Evolutionary conservation across 2,888 invertebrate genomes (phyloP).

Genomic region (Stictocephala bisonia): DNA sequence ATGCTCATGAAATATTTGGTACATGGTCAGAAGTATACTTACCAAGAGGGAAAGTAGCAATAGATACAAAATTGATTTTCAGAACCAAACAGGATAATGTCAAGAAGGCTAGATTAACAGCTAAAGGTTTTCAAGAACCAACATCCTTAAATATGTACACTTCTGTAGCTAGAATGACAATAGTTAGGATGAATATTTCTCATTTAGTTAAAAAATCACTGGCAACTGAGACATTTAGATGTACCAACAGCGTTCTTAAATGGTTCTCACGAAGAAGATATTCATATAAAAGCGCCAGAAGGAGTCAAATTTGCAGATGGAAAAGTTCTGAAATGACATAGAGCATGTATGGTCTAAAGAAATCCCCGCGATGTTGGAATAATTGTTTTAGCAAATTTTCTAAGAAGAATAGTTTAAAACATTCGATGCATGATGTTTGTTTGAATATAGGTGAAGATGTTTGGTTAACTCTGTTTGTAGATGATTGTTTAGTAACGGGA

Average conservation of each 20-base stretch:
- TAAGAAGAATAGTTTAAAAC: background rate
- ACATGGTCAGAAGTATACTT: too few species aligned
- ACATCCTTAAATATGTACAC: too few species aligned
- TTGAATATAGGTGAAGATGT: background rate
- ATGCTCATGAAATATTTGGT: too few species aligned
- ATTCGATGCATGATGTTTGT: background rate
- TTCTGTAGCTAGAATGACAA: too few species aligned
- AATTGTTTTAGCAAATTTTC: background rate
- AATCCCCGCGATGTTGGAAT: background rate
- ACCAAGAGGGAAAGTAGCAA: too few species aligned
- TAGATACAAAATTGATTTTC: too few species aligned
- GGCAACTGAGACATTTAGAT: constrained; percentile 42
- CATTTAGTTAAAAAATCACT: constrained; percentile 36
- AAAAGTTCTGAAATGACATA: background rate
- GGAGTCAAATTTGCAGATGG: background rate
- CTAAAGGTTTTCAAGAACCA: too few species aligned
- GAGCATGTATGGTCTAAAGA: background rate
- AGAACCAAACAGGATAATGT: too few species aligned
- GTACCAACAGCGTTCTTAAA: constrained; percentile 48
- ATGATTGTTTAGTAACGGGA: background rate
- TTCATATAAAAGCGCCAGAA: background rate
- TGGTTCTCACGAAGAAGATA: constrained; percentile 43
- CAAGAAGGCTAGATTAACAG: too few species aligned
- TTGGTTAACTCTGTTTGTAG: background rate
- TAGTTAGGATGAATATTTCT: constrained; percentile 13